phyloP scores from a whole-genome alignment of 2,797 vertebrate species.

The Prionace glauca region DNA sequence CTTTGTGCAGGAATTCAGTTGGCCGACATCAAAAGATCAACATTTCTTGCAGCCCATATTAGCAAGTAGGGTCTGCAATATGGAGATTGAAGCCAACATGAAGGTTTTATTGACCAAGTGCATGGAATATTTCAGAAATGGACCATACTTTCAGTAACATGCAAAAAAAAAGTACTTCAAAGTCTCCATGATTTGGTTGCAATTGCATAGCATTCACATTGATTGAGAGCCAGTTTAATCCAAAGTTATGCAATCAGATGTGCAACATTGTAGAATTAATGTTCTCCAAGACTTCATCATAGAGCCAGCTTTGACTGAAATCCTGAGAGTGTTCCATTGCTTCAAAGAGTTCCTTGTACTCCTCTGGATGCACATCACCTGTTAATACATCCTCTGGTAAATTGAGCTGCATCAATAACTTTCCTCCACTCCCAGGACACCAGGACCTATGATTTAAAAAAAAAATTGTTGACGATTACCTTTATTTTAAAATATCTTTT shows the following conservation, averaged over 20 bases:
- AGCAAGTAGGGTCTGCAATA: background rate
- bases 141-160: background rate
- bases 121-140: background rate
- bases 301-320: slow-evolving; percentile 74
- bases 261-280: slow-evolving; percentile 36
- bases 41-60: background rate
- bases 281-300: slow-evolving; percentile 65
- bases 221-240: background rate
- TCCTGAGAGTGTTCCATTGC: slow-evolving; percentile 67
- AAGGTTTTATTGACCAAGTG: background rate
- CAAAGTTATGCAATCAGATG: background rate
- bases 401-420: slow-evolving; percentile 60
- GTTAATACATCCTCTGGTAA: slow-evolving; percentile 57
- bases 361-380: slow-evolving; percentile 65
- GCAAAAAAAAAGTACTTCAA: background rate
- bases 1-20: background rate
- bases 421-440: slow-evolving; percentile 60
- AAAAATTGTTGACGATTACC: background rate
- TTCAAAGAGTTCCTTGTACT: slow-evolving; percentile 77
- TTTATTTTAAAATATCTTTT: background rate
- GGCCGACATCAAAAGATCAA: background rate
- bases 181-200: background rate
- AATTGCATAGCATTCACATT: background rate
- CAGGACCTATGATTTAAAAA: slow-evolving; percentile 61
- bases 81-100: background rate